Evolutionary conservation across 2,888 invertebrate species (phyloP).

Genomic region (Eilema griseolum): DNA sequence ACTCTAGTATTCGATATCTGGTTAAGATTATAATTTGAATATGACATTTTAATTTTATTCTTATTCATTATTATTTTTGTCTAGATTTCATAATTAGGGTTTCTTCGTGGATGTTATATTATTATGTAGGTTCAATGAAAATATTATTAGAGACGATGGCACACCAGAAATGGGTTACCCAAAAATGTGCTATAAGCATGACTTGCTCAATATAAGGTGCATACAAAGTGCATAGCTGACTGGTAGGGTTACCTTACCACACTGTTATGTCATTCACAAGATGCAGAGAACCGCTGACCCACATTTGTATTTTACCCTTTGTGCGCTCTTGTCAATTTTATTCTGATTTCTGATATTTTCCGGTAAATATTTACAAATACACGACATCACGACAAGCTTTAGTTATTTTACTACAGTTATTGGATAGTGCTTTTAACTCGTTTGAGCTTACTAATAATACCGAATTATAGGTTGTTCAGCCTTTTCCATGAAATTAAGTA

Average conservation of each 20-base stretch:
- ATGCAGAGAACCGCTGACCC: conserved; percentile 44
- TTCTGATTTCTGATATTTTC: background rate
- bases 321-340: conserved; percentile 24
- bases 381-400: too few relatives aligned
- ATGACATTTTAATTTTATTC: background rate
- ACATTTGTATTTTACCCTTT: conserved; percentile 23
- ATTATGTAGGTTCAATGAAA: background rate
- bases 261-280: conserved; percentile 41
- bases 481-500: too few relatives aligned
- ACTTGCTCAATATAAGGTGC: background rate
- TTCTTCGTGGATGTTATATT: background rate
- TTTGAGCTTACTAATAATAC: too few relatives aligned
- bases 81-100: background rate
- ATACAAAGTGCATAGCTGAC: conserved; percentile 11
- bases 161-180: background rate
- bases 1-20: background rate
- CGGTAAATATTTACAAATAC: background rate
- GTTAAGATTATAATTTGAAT: background rate
- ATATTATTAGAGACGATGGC: background rate
- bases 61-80: background rate
- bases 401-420: too few relatives aligned
- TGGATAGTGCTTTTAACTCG: too few relatives aligned
- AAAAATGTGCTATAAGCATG: background rate
- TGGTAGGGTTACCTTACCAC: conserved; percentile 31
- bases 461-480: too few relatives aligned